These are phyloP conservation scores for Rousettus leschenaultii DNA, from an alignment of 2,113 vertebrate genomes.

Conservation along the genomic window DNA sequence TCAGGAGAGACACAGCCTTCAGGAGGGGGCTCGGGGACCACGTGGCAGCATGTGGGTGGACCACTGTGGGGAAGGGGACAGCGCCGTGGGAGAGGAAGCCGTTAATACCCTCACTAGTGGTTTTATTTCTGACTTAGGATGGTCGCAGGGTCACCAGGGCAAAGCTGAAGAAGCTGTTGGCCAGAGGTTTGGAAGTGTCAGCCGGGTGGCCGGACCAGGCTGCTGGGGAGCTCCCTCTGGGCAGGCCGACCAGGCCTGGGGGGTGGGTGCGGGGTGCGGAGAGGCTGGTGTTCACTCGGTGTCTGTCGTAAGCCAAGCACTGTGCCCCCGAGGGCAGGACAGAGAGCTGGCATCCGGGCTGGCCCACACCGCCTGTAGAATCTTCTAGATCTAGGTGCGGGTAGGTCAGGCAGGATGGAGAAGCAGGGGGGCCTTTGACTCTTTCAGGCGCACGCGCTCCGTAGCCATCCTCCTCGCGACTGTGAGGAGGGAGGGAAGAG, in stretches of 20 bases:
- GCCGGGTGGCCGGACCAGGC: neutral
- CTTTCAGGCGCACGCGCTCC: fast-evolving
- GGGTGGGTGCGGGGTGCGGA: no score
- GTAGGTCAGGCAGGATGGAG: neutral
- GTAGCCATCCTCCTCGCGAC: fast-evolving
- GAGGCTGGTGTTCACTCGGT: neutral
- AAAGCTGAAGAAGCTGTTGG: neutral
- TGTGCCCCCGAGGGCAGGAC: neutral
- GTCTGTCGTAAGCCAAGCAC: fast-evolving
- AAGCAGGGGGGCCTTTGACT: neutral
- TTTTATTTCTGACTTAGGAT: conserved; percentile 52
- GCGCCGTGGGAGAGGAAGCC: conserved; percentile 16
- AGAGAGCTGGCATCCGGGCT: neutral
- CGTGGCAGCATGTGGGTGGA: neutral
- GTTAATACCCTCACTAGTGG: neutral
- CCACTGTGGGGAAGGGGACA: neutral
- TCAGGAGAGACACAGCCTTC: neutral
- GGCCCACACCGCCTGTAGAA: neutral
- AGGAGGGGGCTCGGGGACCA: neutral
- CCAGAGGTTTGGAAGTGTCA: fast-evolving
- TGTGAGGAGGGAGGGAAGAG: neutral
- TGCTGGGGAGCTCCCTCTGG: neutral
- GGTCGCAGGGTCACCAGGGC: neutral
- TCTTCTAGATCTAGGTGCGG: neutral
- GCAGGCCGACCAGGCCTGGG: neutral